These are phyloP conservation scores for Pitangus sulphuratus DNA, from an alignment of 2,797 vertebrate species.

Conservation along the genomic window DNA sequence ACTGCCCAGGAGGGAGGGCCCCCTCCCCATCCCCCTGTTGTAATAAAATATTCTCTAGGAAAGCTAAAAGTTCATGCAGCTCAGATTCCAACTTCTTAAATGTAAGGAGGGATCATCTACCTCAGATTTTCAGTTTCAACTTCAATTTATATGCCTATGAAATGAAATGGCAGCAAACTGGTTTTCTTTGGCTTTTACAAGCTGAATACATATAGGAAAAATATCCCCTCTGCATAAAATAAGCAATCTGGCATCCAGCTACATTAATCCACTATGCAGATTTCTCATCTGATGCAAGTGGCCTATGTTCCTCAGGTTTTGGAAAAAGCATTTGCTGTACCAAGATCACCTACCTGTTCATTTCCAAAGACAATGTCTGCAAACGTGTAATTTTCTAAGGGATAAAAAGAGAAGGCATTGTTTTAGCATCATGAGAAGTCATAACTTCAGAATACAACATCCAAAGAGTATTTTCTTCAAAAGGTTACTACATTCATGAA, in stretches of 20 bases:
- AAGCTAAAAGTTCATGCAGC: not conserved
- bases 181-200: not conserved
- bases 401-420: conserved; percentile 38
- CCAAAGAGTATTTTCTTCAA: not conserved
- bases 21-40: not conserved
- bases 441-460: not conserved
- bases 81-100: not conserved
- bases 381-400: conserved; percentile 85
- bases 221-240: not conserved
- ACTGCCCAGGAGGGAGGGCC: not conserved
- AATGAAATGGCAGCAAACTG: not conserved
- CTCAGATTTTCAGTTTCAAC: not conserved
- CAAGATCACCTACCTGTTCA: conserved; percentile 84
- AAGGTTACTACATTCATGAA: not conserved
- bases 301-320: not conserved
- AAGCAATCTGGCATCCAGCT: not conserved
- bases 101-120: not conserved
- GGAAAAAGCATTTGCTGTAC: not conserved
- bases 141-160: not conserved
- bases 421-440: not conserved
- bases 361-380: conserved; percentile 93
- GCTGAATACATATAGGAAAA: not conserved
- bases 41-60: not conserved
- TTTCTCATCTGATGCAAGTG: not conserved
- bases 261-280: not conserved